Percentiles rank a stretch among this genome's conserved stretches.
phyloP scores from a whole-genome alignment of 2,113 vertebrate species.

The Cacatua alba region DNA sequence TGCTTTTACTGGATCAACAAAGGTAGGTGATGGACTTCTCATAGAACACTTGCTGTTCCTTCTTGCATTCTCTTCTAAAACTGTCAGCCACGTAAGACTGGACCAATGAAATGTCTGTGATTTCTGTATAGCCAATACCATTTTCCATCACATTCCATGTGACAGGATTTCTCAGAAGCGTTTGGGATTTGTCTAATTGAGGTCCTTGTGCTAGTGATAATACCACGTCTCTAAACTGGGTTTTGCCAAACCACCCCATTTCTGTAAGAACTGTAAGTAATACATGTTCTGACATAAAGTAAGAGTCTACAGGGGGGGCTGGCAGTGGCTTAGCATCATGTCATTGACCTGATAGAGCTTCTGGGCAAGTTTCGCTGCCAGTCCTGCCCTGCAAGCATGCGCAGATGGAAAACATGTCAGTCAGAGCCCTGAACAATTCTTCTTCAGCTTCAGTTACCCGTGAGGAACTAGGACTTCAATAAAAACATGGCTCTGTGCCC shows the following conservation, averaged over 20 bases:
- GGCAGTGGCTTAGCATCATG: neutral
- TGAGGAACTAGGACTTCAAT: neutral
- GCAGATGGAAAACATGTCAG: conserved; percentile 22
- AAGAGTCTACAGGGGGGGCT: neutral
- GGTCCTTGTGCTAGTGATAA: neutral
- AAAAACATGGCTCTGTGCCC: neutral
- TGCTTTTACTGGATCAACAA: conserved; percentile 92
- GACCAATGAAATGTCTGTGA: neutral
- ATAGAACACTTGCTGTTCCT: neutral
- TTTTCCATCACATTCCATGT: neutral
- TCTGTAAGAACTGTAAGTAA: neutral
- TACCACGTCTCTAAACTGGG: neutral
- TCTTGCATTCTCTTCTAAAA: neutral
- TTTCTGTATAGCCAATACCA: neutral
- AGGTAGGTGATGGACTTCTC: conserved; percentile 74
- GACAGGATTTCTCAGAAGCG: neutral
- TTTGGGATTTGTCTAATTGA: neutral
- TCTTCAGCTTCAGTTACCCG: neutral
- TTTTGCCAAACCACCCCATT: neutral
- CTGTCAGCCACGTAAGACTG: neutral
- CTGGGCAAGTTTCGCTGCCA: conserved; percentile 18
- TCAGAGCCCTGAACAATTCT: conserved; percentile 30
- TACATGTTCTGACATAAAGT: neutral
- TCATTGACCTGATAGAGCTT: conserved; percentile 2
- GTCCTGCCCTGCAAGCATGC: neutral